phyloP scores from a whole-genome alignment of 92 coral and sea anemone species.

The Heteractis magnifica region DNA sequence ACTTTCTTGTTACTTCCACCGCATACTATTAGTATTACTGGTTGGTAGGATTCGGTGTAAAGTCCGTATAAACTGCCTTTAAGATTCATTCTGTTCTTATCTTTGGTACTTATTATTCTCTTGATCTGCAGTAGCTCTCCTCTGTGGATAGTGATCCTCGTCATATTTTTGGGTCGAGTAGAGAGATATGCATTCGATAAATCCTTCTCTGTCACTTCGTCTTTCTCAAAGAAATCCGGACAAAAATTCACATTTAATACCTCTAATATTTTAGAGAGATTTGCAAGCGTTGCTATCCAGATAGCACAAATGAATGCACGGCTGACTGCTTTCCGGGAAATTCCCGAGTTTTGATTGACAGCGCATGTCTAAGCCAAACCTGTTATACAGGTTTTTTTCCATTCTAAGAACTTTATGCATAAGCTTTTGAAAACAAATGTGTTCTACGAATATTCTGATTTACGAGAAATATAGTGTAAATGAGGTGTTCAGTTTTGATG shows the following conservation, averaged over 20 bases:
- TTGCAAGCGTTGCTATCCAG: no score
- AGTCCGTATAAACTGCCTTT: conserved; percentile 2
- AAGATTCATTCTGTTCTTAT: background rate
- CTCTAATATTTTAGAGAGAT: no score
- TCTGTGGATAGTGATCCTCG: conserved; percentile 43
- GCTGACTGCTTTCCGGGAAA: conserved; percentile 1
- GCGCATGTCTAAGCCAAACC: background rate
- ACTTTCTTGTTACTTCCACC: background rate
- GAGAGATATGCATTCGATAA: background rate
- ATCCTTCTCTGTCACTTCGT: background rate
- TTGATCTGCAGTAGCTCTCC: conserved; percentile 52
- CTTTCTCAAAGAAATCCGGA: background rate
- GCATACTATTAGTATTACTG: background rate
- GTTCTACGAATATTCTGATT: background rate
- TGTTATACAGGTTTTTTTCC: background rate
- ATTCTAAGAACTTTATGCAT: background rate
- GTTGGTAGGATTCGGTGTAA: background rate
- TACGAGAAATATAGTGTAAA: no score
- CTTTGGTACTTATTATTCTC: background rate
- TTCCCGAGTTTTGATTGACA: conserved; percentile 3
- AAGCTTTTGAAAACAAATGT: background rate
- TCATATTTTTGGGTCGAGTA: background rate
- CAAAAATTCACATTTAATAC: background rate
- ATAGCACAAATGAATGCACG: no score
- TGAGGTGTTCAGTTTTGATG: background rate